Conservation (phyloP, 2,113 vertebrate species). For the Nycticryphes semicollaris region DNA sequence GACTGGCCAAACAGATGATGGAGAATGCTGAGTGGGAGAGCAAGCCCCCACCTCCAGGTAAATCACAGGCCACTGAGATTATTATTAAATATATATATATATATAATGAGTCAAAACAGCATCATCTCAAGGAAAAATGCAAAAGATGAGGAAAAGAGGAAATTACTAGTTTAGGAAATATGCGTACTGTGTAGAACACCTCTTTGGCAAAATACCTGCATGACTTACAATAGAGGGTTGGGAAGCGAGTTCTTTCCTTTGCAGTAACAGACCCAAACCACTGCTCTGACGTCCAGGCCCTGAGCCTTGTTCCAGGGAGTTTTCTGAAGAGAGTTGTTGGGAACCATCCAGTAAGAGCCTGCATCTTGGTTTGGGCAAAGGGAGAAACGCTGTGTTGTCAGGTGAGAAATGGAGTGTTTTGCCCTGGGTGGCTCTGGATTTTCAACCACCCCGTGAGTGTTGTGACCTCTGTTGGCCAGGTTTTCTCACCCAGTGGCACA, state of each 20-base stretch:
- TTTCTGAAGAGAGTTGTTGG: not conserved
- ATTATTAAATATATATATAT: not conserved
- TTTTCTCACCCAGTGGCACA: not conserved
- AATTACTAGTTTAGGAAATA: not conserved
- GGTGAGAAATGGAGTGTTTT: not conserved
- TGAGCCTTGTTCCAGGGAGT: not conserved
- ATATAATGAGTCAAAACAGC: not conserved
- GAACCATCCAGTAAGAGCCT: not conserved
- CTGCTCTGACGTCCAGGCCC: not conserved
- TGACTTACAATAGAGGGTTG: not conserved
- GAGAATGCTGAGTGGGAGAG: slow-evolving; percentile 98
- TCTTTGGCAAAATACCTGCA: not conserved
- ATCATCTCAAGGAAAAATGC: not conserved
- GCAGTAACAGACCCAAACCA: not conserved
- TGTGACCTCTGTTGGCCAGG: not conserved
- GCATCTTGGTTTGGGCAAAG: not conserved
- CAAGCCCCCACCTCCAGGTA: slow-evolving; percentile 92
- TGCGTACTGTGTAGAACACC: not conserved
- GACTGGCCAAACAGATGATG: slow-evolving; percentile 96
- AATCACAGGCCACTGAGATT: not conserved
- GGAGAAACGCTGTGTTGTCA: not conserved
- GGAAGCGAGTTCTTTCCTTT: not conserved
- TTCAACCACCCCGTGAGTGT: not conserved
- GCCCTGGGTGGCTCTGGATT: not conserved
- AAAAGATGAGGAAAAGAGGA: not conserved